Evolutionary conservation across 2,888 invertebrate species (phyloP).

Genomic region (Drosophila fulvimacula): DNA sequence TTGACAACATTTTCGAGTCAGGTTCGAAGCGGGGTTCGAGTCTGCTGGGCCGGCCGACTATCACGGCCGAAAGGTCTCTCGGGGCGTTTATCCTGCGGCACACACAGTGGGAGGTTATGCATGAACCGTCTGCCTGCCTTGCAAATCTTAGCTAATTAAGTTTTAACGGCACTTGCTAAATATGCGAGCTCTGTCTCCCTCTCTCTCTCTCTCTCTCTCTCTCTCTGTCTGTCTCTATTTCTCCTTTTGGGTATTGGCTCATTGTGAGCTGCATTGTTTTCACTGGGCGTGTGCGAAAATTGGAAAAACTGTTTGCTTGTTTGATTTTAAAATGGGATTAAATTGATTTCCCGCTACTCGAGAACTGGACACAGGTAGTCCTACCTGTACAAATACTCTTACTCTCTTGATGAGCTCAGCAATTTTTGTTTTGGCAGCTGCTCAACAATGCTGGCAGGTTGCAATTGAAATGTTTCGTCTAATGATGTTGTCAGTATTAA

Average conservation of each 20-base stretch:
- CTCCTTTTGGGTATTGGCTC: not conserved
- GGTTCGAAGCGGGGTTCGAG: constrained; percentile 16
- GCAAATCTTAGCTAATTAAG: constrained; percentile 74
- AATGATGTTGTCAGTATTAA: constrained; percentile 31
- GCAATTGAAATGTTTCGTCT: constrained; percentile 65
- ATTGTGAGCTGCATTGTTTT: constrained; percentile 30
- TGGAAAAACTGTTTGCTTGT: constrained; percentile 42
- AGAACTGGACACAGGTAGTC: constrained; percentile 62
- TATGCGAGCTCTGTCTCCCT: constrained; percentile 34
- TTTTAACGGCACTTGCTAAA: constrained; percentile 78
- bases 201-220: constrained; percentile 7
- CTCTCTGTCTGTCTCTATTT: not conserved
- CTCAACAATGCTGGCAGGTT: constrained; percentile 46
- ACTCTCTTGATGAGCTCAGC: constrained; percentile 65
- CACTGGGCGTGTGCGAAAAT: constrained; percentile 67
- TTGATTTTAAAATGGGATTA: constrained; percentile 73
- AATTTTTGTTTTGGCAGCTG: constrained; percentile 56
- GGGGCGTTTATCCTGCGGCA: constrained; percentile 66
- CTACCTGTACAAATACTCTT: not conserved
- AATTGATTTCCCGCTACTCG: constrained; percentile 77
- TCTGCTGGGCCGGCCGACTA: constrained; percentile 5
- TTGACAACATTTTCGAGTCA: constrained; percentile 49
- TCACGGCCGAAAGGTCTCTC: constrained; percentile 39
- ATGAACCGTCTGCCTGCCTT: constrained; percentile 30
- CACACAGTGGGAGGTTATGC: constrained; percentile 67